A percentile compares a stretch with the other conserved stretches of the same genome.
Evolutionary conservation across 2,888 invertebrate species (phyloP).

Genomic region (Lochmaea capreae): DNA sequence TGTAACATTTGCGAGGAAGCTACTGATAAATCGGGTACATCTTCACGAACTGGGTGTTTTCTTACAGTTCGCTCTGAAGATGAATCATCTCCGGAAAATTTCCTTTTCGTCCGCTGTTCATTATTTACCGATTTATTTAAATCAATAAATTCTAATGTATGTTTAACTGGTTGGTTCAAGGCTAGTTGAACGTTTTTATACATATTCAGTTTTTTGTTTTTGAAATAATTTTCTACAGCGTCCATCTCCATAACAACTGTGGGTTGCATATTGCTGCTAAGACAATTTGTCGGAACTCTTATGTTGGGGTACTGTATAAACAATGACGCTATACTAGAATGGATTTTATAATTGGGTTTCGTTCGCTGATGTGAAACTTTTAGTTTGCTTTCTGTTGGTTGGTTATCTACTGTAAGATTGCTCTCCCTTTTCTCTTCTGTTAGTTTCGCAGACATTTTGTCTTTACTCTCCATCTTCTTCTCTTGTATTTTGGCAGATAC

Average conservation of each 20-base stretch:
- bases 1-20: neutral
- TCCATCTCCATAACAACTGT: constrained; percentile 47
- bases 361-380: neutral
- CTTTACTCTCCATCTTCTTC: too few relatives aligned
- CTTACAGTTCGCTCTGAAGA: neutral
- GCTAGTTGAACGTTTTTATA: constrained; percentile 22
- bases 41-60: neutral
- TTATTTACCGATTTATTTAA: neutral
- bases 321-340: constrained; percentile 46
- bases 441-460: too few relatives aligned
- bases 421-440: too few relatives aligned
- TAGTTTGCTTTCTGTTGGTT: too few relatives aligned
- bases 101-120: neutral
- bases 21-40: neutral
- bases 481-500: too few relatives aligned
- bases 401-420: too few relatives aligned
- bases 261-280: constrained; percentile 43
- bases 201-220: constrained; percentile 34
- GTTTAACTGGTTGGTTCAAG: neutral
- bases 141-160: neutral
- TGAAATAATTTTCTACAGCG: constrained; percentile 49
- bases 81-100: neutral
- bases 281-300: constrained; percentile 43
- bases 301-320: constrained; percentile 44
- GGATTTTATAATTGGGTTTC: constrained; percentile 36